These are phyloP conservation scores for Corythornis madagascariensis DNA, from an alignment of 2,113 vertebrate species.

Conservation along the genomic window DNA sequence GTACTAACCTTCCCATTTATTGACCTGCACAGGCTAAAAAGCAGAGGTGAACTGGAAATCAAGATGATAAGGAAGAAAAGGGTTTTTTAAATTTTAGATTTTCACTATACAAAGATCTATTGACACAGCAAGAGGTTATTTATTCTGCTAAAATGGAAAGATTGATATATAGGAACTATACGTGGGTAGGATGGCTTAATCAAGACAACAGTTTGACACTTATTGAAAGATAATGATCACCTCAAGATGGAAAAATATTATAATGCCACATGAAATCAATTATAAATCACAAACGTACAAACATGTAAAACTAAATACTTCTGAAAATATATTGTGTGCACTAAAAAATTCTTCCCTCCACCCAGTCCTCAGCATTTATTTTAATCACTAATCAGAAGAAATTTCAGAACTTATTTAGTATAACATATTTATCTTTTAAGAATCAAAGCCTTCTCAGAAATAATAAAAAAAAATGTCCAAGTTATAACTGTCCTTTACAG, in stretches of 20 bases:
- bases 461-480: slow-evolving; percentile 23
- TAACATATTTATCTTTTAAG: slow-evolving; percentile 20
- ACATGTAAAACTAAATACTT: not conserved
- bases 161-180: not conserved
- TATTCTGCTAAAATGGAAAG: not conserved
- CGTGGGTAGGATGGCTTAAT: not conserved
- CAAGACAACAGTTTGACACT: not conserved
- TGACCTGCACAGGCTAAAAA: not conserved
- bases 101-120: not conserved
- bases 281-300: not conserved
- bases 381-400: not conserved
- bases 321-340: not conserved
- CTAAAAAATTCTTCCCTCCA: not conserved
- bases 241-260: not conserved
- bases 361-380: not conserved
- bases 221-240: not conserved
- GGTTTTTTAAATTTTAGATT: not conserved
- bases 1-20: not conserved
- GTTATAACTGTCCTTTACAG: slow-evolving; percentile 42
- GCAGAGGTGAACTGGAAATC: not conserved
- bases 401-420: not conserved
- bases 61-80: not conserved
- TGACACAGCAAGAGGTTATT: not conserved
- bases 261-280: not conserved
- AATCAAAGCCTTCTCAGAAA: slow-evolving; percentile 42